Evolutionary conservation across 1,140 invertebrate genomes (phyloP).

Genomic region (Drosophila watanabei): DNA sequence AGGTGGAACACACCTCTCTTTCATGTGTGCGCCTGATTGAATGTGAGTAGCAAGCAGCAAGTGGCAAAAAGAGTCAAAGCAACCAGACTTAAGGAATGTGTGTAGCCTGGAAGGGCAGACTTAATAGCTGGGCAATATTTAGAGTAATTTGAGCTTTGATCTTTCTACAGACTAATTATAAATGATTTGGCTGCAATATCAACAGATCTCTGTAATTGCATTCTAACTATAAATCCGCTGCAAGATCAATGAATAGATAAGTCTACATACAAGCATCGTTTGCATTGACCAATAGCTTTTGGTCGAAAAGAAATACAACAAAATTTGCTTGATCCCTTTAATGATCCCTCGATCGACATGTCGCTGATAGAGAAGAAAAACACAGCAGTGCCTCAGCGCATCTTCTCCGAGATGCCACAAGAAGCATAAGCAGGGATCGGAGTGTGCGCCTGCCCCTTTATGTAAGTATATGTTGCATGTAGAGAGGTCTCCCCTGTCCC

Average conservation of each 20-base stretch:
- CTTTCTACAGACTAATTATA: not conserved
- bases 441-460: not conserved
- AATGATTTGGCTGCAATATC: not conserved
- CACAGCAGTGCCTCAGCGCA: slow-evolving; percentile 4
- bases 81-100: slow-evolving; percentile 6
- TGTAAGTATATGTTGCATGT: not conserved
- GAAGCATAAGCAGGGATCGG: slow-evolving; percentile 45
- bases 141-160: no score
- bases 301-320: not conserved
- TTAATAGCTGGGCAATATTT: not conserved
- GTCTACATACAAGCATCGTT: not conserved
- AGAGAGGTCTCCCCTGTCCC: slow-evolving; percentile 8
- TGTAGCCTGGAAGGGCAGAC: no score
- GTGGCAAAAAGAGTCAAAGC: slow-evolving; percentile 21
- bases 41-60: slow-evolving; percentile 28
- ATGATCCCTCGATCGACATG: slow-evolving; percentile 22
- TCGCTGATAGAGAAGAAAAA: slow-evolving; percentile 13
- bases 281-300: slow-evolving; percentile 11
- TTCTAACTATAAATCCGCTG: not conserved
- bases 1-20: slow-evolving; percentile 29
- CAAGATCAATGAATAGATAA: slow-evolving; percentile 9
- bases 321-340: slow-evolving; percentile 25
- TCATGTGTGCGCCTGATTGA: slow-evolving; percentile 40
- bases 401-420: slow-evolving; percentile 33
- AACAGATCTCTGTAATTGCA: slow-evolving; percentile 5